Conservation (phyloP, 1,140 invertebrate species). For the Meloidogyne floridensis region DNA sequence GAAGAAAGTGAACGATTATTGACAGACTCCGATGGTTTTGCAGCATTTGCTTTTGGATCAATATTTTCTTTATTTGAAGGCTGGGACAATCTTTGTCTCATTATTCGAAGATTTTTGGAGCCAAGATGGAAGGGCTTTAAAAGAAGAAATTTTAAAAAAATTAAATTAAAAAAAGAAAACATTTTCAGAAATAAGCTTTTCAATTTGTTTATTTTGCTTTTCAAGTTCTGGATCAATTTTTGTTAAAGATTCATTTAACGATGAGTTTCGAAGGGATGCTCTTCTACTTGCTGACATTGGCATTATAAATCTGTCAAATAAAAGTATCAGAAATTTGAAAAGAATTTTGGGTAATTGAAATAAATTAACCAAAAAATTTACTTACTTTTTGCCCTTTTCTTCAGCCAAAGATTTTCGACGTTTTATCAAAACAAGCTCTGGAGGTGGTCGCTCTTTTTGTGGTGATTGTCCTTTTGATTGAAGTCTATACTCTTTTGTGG, state of each 20-base stretch:
- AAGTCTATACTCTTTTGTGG: conserved; percentile 34
- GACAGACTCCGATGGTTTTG: background rate
- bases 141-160: background rate
- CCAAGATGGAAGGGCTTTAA: conserved; percentile 7
- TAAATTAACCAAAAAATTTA: background rate
- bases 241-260: background rate
- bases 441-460: conserved; percentile 10
- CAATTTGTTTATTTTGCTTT: conserved; percentile 6
- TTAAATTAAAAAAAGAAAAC: background rate
- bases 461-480: conserved; percentile 3
- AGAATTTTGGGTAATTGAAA: no score
- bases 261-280: conserved; percentile 5
- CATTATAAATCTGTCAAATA: background rate
- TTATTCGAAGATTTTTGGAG: conserved; percentile 11
- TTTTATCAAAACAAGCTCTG: conserved; percentile 30
- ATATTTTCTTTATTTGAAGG: conserved; percentile 11
- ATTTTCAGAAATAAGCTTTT: conserved; percentile 25
- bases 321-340: background rate
- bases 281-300: background rate
- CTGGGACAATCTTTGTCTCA: background rate
- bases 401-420: conserved; percentile 1
- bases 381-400: background rate
- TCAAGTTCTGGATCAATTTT: background rate
- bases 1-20: conserved; percentile 16
- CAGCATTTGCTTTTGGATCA: background rate